Conservation (phyloP, 2,797 vertebrate species). For the Poeciliopsis paucimaculata region DNA sequence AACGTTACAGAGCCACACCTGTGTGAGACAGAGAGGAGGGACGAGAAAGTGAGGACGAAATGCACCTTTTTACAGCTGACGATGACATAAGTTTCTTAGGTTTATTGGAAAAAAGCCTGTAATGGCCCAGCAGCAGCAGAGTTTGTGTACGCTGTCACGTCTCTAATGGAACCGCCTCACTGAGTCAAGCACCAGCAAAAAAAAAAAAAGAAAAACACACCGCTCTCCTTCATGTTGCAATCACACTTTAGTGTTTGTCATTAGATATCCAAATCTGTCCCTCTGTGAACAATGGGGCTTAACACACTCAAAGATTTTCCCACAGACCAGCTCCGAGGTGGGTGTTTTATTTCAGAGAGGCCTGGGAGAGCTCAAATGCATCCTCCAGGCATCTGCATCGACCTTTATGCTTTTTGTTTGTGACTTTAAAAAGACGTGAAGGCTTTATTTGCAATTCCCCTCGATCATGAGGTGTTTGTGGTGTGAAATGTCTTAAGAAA, state of each 20-base stretch:
- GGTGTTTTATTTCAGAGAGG: not conserved
- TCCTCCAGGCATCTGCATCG: not conserved
- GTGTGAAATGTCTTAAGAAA: not conserved
- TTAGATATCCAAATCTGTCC: slow-evolving; percentile 26
- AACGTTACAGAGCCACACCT: slow-evolving; percentile 59
- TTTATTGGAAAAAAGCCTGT: not conserved
- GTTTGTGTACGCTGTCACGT: slow-evolving; percentile 49
- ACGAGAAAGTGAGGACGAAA: not conserved
- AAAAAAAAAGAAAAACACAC: not conserved
- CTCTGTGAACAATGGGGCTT: slow-evolving; percentile 32
- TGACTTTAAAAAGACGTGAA: not conserved
- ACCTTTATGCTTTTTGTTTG: not conserved
- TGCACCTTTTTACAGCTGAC: not conserved
- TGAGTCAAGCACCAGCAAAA: slow-evolving; percentile 26
- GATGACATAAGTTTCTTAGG: not conserved
- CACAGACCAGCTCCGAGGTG: not conserved
- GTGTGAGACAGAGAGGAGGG: slow-evolving; percentile 32
- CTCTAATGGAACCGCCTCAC: slow-evolving; percentile 17
- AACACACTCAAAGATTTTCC: slow-evolving; percentile 15
- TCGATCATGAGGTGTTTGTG: not conserved
- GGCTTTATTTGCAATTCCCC: not conserved
- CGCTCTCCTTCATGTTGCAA: slow-evolving; percentile 23
- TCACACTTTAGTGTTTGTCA: slow-evolving; percentile 28
- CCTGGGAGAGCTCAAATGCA: not conserved
- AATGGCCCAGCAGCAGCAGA: slow-evolving; percentile 19